Conservation (phyloP, 1,140 invertebrate genomes). For the Procambarus clarkii region DNA sequence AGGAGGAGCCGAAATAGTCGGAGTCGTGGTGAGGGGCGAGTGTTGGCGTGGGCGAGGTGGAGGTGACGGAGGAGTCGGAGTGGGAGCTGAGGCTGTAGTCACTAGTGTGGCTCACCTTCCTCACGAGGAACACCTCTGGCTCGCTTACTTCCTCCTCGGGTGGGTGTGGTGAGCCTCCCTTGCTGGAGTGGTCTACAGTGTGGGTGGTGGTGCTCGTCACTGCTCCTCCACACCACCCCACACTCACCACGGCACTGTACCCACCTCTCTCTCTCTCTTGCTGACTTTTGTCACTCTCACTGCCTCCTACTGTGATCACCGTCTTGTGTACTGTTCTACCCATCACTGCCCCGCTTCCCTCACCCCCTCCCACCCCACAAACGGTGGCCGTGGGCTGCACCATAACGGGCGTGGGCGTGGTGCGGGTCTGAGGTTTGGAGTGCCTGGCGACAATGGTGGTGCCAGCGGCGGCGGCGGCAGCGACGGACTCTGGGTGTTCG, state of each 20-base stretch:
- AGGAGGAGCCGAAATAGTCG: slow-evolving; percentile 36
- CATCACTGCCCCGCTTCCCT: background rate
- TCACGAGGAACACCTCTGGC: background rate
- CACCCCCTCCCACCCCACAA: background rate
- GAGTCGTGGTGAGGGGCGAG: slow-evolving; percentile 16
- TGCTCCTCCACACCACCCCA: slow-evolving; percentile 3
- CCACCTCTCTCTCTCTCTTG: background rate
- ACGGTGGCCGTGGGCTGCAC: background rate
- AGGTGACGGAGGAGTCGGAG: slow-evolving; percentile 25
- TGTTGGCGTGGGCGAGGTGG: slow-evolving; percentile 5
- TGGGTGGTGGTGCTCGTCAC: slow-evolving; percentile 14
- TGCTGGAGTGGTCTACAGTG: background rate
- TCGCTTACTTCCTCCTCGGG: background rate
- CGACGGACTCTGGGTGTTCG: background rate
- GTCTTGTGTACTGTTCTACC: background rate
- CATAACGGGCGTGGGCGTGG: background rate
- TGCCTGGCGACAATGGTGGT: background rate
- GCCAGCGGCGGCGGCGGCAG: background rate
- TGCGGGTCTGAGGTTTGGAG: background rate
- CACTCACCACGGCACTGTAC: slow-evolving; percentile 37
- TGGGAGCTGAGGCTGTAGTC: slow-evolving; percentile 37
- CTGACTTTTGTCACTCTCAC: background rate
- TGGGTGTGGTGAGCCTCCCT: background rate
- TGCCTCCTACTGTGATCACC: slow-evolving; percentile 17
- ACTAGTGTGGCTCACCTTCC: slow-evolving; percentile 44